phyloP scores from a whole-genome alignment of 1,140 invertebrate genomes.

The Polypedilum vanderplanki region DNA sequence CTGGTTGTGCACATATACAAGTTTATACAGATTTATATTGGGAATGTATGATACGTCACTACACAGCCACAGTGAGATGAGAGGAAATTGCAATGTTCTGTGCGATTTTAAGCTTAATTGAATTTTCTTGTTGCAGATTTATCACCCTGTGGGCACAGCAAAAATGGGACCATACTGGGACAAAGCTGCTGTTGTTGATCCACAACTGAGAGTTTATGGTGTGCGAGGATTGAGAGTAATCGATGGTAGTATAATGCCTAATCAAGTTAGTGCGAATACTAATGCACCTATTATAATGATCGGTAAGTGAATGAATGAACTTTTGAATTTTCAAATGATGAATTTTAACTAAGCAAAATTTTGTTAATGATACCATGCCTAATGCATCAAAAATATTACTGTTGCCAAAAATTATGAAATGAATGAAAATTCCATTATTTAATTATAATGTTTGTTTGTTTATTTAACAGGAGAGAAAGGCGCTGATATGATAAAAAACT shows the following conservation, averaged over 20 bases:
- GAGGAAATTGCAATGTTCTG: slow-evolving; percentile 39
- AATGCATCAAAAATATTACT: no score
- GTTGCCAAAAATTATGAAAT: no score
- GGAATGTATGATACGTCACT: slow-evolving; percentile 76
- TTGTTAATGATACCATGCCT: no score
- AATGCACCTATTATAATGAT: slow-evolving; percentile 82
- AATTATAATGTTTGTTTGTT: neutral
- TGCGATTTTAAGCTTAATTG: neutral
- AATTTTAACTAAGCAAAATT: no score
- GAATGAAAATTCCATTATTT: no score
- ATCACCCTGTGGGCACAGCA: slow-evolving; percentile 83
- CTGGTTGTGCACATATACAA: slow-evolving; percentile 58
- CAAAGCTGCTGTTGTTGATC: slow-evolving; percentile 78
- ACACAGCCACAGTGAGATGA: slow-evolving; percentile 57
- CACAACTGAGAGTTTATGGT: slow-evolving; percentile 70
- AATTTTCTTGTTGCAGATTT: slow-evolving; percentile 44
- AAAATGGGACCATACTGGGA: slow-evolving; percentile 89
- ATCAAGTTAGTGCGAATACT: slow-evolving; percentile 73
- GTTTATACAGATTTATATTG: slow-evolving; percentile 66
- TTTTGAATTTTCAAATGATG: no score
- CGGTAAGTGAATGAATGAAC: slow-evolving; percentile 36
- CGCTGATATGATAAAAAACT: slow-evolving; percentile 73
- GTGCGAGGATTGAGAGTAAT: slow-evolving; percentile 70
- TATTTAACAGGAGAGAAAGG: slow-evolving; percentile 57
- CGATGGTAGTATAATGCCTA: slow-evolving; percentile 80